Evolutionary conservation across 1,140 invertebrate genomes (phyloP).

Genomic region (Drosophila varians): DNA sequence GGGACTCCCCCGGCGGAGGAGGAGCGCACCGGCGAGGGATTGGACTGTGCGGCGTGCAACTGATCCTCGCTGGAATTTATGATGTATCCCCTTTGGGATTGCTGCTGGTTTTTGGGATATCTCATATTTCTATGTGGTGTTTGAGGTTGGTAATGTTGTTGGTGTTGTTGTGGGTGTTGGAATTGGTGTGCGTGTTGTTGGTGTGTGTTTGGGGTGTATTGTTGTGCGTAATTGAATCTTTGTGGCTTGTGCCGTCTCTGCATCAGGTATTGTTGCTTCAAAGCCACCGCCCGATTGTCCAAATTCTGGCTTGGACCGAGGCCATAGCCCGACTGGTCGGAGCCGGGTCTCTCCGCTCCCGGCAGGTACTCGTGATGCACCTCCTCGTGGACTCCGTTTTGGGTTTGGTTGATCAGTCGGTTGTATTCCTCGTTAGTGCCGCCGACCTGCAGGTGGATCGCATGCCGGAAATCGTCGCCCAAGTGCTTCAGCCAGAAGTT

Average conservation of each 20-base stretch:
- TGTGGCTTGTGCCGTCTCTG: conserved; percentile 11
- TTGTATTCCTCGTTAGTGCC: conserved; percentile 67
- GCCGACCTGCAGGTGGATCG: conserved; percentile 73
- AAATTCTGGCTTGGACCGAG: conserved; percentile 17
- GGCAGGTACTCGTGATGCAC: conserved; percentile 71
- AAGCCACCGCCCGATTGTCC: conserved; percentile 37
- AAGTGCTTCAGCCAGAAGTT: conserved; percentile 74
- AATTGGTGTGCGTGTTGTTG: conserved; percentile 16
- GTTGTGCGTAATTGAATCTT: conserved; percentile 11
- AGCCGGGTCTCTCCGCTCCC: conserved; percentile 48
- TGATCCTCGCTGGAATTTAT: conserved; percentile 70
- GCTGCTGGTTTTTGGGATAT: neutral
- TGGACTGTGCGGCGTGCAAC: conserved; percentile 43
- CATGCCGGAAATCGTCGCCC: conserved; percentile 74
- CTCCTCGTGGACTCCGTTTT: conserved; percentile 62
- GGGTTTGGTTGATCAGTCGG: conserved; percentile 60
- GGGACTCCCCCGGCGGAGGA: neutral
- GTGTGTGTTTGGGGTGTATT: conserved; percentile 3
- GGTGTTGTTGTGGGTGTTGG: conserved; percentile 7
- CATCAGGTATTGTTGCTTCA: conserved; percentile 48
- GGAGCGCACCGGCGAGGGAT: conserved; percentile 20
- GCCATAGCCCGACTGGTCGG: neutral
- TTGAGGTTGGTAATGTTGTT: conserved; percentile 13
- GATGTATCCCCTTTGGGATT: conserved; percentile 17
- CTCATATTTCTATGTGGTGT: neutral